phyloP scores from a whole-genome alignment of 2,888 invertebrate species.

The Epinotia ramella region DNA sequence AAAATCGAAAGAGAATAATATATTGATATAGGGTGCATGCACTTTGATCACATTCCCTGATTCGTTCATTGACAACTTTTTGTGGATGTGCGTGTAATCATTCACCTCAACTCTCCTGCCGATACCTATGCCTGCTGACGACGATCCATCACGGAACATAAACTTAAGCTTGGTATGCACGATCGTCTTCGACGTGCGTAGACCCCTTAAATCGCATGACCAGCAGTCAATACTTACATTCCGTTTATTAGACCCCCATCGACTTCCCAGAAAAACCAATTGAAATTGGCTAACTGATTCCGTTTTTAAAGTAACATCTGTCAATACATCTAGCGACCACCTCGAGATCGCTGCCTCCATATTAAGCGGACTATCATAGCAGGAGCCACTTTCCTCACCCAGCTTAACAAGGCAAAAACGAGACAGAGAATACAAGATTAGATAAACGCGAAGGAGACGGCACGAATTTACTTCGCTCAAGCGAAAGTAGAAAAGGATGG shows the following conservation, averaged over 20 bases:
- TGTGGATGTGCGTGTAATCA: too few species aligned
- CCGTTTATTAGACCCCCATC: slow-evolving; percentile 46
- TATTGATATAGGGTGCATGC: too few species aligned
- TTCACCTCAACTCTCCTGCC: too few species aligned
- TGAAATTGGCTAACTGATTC: slow-evolving; percentile 46
- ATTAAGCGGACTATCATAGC: slow-evolving; percentile 56
- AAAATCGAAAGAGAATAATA: too few species aligned
- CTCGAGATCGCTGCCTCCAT: slow-evolving; percentile 47
- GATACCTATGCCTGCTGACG: too few species aligned
- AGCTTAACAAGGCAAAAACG: slow-evolving; percentile 63
- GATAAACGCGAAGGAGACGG: slow-evolving; percentile 61
- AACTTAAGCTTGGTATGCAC: too few species aligned
- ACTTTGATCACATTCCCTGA: too few species aligned
- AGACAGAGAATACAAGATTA: slow-evolving; percentile 50
- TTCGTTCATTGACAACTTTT: too few species aligned
- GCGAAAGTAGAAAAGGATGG: slow-evolving; percentile 70
- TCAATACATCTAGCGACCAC: slow-evolving; percentile 56
- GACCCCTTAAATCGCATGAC: slow-evolving; percentile 30
- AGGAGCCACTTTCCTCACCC: slow-evolving; percentile 77
- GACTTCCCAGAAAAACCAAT: slow-evolving; percentile 51
- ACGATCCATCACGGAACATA: too few species aligned
- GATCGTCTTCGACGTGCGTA: too few species aligned
- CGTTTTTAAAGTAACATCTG: slow-evolving; percentile 62
- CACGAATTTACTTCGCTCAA: slow-evolving; percentile 61
- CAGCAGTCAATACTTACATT: slow-evolving; percentile 37